phyloP scores from a whole-genome alignment of 1,140 invertebrate species.

The Drosophila paulistorum region DNA sequence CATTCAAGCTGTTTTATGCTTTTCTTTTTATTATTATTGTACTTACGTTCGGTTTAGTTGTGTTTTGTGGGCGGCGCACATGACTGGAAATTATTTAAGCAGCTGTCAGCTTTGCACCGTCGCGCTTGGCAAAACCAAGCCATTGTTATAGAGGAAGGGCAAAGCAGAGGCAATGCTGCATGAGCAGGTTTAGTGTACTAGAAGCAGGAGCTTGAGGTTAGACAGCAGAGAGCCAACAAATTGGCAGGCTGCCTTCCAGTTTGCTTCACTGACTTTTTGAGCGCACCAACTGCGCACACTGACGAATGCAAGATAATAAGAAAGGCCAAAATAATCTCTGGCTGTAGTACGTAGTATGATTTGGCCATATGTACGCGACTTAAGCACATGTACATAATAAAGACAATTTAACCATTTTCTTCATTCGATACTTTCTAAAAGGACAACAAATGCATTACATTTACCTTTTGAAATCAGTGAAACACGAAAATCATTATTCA shows the following conservation, averaged over 20 bases:
- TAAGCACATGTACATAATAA: neutral
- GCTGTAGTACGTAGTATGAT: conserved; percentile 24
- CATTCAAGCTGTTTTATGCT: conserved; percentile 3
- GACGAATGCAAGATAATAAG: conserved; percentile 56
- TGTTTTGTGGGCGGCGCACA: conserved; percentile 64
- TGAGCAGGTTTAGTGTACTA: neutral
- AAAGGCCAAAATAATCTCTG: conserved; percentile 48
- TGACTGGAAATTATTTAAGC: conserved; percentile 65
- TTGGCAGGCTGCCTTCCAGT: conserved; percentile 60
- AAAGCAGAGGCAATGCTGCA: neutral
- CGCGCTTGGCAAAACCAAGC: conserved; percentile 53
- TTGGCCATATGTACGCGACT: conserved; percentile 23
- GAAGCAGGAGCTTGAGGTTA: conserved; percentile 29
- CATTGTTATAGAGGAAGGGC: neutral
- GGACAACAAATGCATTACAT: no score
- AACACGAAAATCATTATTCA: no score
- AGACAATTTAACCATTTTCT: neutral
- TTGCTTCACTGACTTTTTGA: conserved; percentile 60
- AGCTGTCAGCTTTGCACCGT: conserved; percentile 64
- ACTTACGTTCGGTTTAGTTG: conserved; percentile 57
- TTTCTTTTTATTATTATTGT: conserved; percentile 26
- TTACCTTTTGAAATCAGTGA: no score
- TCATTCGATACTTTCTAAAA: neutral
- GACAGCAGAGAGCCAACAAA: conserved; percentile 56
- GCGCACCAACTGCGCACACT: conserved; percentile 55